Conservation (phyloP, 1,140 invertebrate genomes). For the Rhizoglyphus robini region DNA sequence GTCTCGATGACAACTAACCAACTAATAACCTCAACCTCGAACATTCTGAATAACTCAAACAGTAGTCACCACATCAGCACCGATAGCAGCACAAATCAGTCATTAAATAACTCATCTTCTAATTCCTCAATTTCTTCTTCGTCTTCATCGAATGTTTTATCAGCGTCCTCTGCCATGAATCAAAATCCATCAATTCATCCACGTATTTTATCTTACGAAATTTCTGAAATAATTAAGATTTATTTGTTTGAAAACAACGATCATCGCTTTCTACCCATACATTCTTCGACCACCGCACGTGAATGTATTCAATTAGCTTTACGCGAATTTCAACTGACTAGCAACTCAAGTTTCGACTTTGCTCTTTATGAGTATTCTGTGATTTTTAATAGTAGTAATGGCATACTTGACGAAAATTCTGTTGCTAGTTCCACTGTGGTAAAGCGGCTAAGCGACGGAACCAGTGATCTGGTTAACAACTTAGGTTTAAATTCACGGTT, state of each 20-base stretch:
- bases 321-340: neutral
- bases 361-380: constrained; percentile 17
- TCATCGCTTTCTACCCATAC: constrained; percentile 10
- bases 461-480: constrained; percentile 1
- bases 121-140: neutral
- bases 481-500: constrained; percentile 8
- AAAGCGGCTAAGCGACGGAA: constrained; percentile 12
- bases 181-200: neutral
- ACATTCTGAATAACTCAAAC: neutral
- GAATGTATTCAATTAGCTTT: constrained; percentile 20
- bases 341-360: constrained; percentile 11
- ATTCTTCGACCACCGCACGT: constrained; percentile 11
- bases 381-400: neutral
- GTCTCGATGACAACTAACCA: constrained; percentile 11
- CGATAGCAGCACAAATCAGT: neutral
- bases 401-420: neutral
- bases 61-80: neutral
- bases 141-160: neutral
- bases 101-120: neutral
- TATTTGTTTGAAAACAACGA: constrained; percentile 13
- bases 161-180: neutral
- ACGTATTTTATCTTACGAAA: neutral
- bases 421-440: neutral
- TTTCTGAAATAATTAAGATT: constrained; percentile 15
- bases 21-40: neutral